Conservation (phyloP, 2,888 invertebrate genomes). For the Cephus spinipes region DNA sequence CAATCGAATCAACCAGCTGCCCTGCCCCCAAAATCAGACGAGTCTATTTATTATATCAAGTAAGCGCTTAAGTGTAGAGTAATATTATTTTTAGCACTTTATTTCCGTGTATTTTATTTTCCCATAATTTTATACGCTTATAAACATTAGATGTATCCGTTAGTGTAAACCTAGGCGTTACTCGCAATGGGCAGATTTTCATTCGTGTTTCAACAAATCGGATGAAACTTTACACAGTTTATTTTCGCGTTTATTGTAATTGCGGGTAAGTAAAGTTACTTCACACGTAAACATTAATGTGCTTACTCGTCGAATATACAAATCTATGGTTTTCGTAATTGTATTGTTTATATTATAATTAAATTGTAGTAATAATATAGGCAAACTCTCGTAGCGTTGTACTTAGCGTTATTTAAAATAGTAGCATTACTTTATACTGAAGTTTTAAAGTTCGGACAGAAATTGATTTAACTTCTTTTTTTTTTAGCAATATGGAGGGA, state of each 20-base stretch:
- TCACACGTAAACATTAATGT: conserved; percentile 56
- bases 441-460: conserved; percentile 61
- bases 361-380: conserved; percentile 38
- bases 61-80: conserved; percentile 10
- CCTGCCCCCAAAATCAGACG: conserved; percentile 3
- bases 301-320: conserved; percentile 60
- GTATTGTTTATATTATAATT: conserved; percentile 22
- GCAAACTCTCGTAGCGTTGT: conserved; percentile 60
- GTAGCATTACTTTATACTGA: conserved; percentile 58
- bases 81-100: conserved; percentile 5
- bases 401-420: conserved; percentile 65
- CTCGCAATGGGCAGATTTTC: conserved; percentile 41
- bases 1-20: neutral
- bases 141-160: conserved; percentile 5
- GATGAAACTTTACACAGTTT: conserved; percentile 49
- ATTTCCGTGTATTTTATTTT: conserved; percentile 3
- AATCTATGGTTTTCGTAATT: conserved; percentile 46
- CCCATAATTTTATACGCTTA: conserved; percentile 5
- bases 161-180: neutral
- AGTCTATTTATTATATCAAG: neutral
- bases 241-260: conserved; percentile 37
- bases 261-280: conserved; percentile 47
- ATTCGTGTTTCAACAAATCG: conserved; percentile 37
- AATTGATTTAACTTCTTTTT: conserved; percentile 54
- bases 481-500: conserved; percentile 58